Base-by-base conservation (phyloP, 2,888 invertebrate genomes). In the Pandemis heparana region DNA sequence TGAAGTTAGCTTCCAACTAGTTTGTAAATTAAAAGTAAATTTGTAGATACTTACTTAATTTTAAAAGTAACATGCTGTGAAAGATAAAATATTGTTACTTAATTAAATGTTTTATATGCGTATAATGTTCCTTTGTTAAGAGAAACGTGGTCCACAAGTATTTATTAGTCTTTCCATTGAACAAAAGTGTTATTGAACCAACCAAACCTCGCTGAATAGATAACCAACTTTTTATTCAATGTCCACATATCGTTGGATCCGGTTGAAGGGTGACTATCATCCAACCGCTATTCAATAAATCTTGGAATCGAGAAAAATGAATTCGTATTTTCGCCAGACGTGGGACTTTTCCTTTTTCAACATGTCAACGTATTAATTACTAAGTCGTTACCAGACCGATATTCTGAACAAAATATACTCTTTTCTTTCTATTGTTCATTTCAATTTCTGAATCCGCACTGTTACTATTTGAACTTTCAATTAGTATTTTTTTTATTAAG, bases 211-310 rank as follows among this genome's bases (percentile, higher is more conserved):
- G 51, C 23, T 12, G 12, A 18, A 53, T 18, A 6, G 23, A 12
- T 56, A 56, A 32, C 23, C 23, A 32, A 56, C 23, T 23, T 56
- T 23, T 12, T 12, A 23, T 23, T 7, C 56, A 23, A 23, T n/a
- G 1, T 1, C 51, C 56, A 56, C 56, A 12, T 23, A 12, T 56
- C 53, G 59, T 38, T 9, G 5, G 3, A 6, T n/a, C 32, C 60
- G 18, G 9, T 10, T 60, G 60, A 60, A 38, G 39, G 32, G 60
- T 60, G 53, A 53, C 53, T 53, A n/a, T 32, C 63, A 14, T 16
- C n/a, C 5, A 38, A 41, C 65, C 39, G 39, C 65, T 16, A 32
- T 8, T 16, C 39, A 38, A 65, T 65, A 65, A n/a, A 65, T 12
- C 39, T 38, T 51, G 53, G 38, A 39, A 9, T 53, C 10, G 16